Conservation (phyloP, 2,797 vertebrate species). For the Enteromius anoplus region DNA sequence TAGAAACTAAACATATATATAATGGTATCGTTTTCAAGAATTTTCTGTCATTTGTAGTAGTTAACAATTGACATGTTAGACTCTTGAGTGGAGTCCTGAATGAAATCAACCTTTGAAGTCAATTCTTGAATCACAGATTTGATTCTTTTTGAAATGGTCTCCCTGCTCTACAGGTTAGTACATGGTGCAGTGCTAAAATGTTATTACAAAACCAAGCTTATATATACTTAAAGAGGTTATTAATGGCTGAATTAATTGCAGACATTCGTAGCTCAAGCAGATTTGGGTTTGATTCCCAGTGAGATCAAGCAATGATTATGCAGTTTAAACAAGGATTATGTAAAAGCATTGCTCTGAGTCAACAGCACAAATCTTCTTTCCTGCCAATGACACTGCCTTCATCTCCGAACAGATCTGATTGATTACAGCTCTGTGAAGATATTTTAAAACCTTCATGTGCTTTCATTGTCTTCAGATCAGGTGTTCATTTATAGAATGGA, state of each 20-base stretch:
- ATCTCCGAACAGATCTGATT: constrained; percentile 17
- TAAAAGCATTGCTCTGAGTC: constrained; percentile 10
- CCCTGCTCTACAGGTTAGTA: not conserved
- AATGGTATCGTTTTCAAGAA: not conserved
- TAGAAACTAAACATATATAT: not conserved
- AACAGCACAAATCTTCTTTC: not conserved
- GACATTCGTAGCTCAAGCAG: not conserved
- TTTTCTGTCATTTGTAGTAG: not conserved
- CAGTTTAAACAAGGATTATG: not conserved
- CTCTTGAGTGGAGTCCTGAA: not conserved
- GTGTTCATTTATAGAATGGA: not conserved
- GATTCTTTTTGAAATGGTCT: not conserved
- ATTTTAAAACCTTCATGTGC: not conserved
- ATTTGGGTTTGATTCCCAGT: constrained; percentile 17
- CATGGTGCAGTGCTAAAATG: not conserved
- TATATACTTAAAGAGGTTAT: not conserved
- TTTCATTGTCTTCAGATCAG: not conserved
- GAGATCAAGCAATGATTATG: constrained; percentile 19
- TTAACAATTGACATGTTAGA: not conserved
- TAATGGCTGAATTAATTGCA: not conserved
- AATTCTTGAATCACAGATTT: not conserved
- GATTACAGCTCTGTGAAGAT: constrained; percentile 5
- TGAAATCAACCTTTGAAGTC: not conserved
- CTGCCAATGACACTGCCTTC: not conserved
- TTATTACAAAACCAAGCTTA: not conserved